Evolutionary conservation across 2,888 invertebrate species (phyloP).

Genomic region (Andrena haemorrhoa): DNA sequence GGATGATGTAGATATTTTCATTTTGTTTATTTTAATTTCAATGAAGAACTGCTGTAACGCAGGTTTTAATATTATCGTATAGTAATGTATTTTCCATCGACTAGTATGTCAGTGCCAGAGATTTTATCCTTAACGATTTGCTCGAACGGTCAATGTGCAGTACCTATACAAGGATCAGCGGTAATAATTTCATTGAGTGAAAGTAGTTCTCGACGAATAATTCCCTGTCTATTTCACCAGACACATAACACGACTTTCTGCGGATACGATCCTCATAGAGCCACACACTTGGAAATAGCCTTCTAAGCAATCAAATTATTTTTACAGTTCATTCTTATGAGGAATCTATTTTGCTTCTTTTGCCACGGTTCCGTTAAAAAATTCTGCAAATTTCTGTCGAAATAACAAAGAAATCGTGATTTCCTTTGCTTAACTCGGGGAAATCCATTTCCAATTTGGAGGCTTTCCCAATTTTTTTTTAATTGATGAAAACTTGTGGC

Average conservation of each 20-base stretch:
- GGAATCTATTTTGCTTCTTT: not conserved
- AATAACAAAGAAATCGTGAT: not conserved
- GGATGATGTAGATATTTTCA: too few relatives aligned
- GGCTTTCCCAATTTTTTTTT: too few relatives aligned
- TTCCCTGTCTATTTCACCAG: not conserved
- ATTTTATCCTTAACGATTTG: not conserved
- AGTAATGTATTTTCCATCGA: not conserved
- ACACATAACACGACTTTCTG: not conserved
- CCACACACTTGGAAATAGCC: not conserved
- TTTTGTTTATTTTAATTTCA: too few relatives aligned
- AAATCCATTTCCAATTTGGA: too few relatives aligned
- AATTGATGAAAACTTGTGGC: too few relatives aligned
- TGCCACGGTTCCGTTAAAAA: not conserved
- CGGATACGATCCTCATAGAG: not conserved
- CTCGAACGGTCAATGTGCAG: not conserved
- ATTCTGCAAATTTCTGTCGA: not conserved
- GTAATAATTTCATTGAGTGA: constrained; percentile 26
- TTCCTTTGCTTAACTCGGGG: too few relatives aligned
- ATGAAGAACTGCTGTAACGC: too few relatives aligned
- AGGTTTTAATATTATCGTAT: not conserved
- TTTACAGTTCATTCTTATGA: not conserved
- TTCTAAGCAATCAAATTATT: not conserved
- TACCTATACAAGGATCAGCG: constrained; percentile 1
- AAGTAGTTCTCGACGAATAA: not conserved
- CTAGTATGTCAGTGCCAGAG: not conserved